Evolutionary conservation across 2,888 invertebrate species (phyloP).

Genomic region (Eledona agricola): DNA sequence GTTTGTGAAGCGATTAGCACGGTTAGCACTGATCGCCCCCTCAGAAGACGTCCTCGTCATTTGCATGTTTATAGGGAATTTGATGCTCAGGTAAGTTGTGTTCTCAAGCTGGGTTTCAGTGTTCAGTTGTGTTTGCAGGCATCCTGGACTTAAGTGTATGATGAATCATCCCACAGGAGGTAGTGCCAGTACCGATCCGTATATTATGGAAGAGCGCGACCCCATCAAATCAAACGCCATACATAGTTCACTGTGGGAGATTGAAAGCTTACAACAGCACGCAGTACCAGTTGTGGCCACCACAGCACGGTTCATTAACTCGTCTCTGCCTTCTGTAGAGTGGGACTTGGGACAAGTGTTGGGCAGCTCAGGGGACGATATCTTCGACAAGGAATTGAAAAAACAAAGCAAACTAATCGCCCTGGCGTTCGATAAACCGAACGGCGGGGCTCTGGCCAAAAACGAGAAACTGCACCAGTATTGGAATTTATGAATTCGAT

Average conservation of each 20-base stretch:
- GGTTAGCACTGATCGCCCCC: slow-evolving; percentile 84
- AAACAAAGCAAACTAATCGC: slow-evolving; percentile 79
- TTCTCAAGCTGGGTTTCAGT: slow-evolving; percentile 1
- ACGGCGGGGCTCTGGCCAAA: slow-evolving; percentile 66
- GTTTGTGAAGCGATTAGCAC: slow-evolving; percentile 87
- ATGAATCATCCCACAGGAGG: slow-evolving; percentile 66
- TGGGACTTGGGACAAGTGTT: slow-evolving; percentile 74
- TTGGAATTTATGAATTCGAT: slow-evolving; percentile 65
- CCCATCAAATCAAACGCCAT: slow-evolving; percentile 82
- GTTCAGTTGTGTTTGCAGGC: slow-evolving; percentile 63
- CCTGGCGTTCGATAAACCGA: slow-evolving; percentile 78
- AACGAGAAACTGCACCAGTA: slow-evolving; percentile 74
- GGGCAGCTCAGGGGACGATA: slow-evolving; percentile 71
- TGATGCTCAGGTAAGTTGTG: slow-evolving; percentile 67
- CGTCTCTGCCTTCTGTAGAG: slow-evolving; percentile 73
- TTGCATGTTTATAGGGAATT: slow-evolving; percentile 84
- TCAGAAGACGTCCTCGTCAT: slow-evolving; percentile 80
- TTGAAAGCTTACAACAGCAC: slow-evolving; percentile 80
- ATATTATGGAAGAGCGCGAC: slow-evolving; percentile 81
- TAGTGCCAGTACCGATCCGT: slow-evolving; percentile 78
- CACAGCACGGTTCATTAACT: slow-evolving; percentile 76
- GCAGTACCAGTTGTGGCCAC: slow-evolving; percentile 75
- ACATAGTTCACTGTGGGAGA: slow-evolving; percentile 93
- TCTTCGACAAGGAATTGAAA: slow-evolving; percentile 81
- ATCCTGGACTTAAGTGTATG: slow-evolving; percentile 80